Evolutionary conservation across 2,888 invertebrate genomes (phyloP), one percentile per base, ranked within the genome.

Genomic region (Acrobasis consociella): DNA sequence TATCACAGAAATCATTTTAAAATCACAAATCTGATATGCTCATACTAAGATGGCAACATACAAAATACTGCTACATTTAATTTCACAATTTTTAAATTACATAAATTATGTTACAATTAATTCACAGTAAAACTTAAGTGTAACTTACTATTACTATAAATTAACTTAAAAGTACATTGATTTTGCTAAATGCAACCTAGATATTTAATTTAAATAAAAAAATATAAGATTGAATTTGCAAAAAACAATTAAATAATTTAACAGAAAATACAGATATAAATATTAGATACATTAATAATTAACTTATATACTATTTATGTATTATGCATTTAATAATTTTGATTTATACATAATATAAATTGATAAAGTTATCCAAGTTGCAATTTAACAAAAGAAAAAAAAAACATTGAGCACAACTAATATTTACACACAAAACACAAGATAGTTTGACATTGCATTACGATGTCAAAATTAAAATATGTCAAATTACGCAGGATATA

Each of bases 111-210:
- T 31, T 39, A 38, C 58, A 5, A 59, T 13, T 59, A 11, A 59
- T 49, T 49, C 37, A 50, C 52, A 73, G 76, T 74, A 76, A 73
- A 73, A 79, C 72, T 80, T 79, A 79, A 76, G 73, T 71, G 67
- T 76, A 73, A 76, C 77, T 78, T 75, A 77, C 75, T 80, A 75
- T 72, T 76, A 75, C 78, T 73, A 71, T 69, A 65, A 62, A 62
- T 56, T 56, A 31, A 58, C 50, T 46, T 61, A 46, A 7, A 39
- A n/a, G 1, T 16, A 22, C 11, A 39, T 16, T 46, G 2, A 5
- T 13, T 39, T 38, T 15, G 37, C 37, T n/a, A 55, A 55, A 39
- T 55, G 55, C 55, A 55, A 55, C 55, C n/a, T 5, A 46, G 22
- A 46, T 46, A 13, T 38, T n/a, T 13, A n/a, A 15, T 38, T 16